Evolutionary conservation across 53 echinoderm and acorn worm species (phyloP), one percentile per base, ranked within the genome.

Genomic region (Apostichopus leukothele): DNA sequence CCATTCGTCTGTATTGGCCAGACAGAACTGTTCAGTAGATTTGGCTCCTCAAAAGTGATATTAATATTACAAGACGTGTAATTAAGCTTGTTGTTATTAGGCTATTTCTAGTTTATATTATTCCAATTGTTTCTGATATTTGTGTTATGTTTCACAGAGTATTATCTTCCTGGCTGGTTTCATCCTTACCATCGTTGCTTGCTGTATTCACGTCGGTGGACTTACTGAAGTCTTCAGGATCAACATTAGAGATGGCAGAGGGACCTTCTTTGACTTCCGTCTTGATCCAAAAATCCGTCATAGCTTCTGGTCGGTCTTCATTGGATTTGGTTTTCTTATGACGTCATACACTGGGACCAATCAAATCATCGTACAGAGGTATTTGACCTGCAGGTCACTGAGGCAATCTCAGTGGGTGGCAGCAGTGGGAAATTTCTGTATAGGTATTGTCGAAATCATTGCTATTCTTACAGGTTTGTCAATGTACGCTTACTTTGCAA

Each of bases 341-440:
- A 75, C 59, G 75, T 87, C 88, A 53, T 87, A 87, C 54, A 27
- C 55, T 1, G 88, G 88, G 8, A 87, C 88, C 53, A 87, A 87
- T 54, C 88, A 87, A 53, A 87, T 87, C 52, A 87, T 87, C 55
- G 88, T 87, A 22, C 88, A 87, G 74, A 16, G 88, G 55, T 87
- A 87, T 25, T 12, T 87, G 75, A 87, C 88, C 12, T 87, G 88
- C 51, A 22, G 75, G 75, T 55, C 74, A 14, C 53, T 87, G 88
- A 74, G 53, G 57, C 55, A 87, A n/a, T 87, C 88, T 21, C 74
- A 75, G 13, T 16, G 74, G 23, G 88, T 74, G 25, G 88, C 88
- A 53, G 74, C 50, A 50, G 52, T 87, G 73, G 88, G 88, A 1
- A 87, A 53, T 59, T 22, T 75, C 5, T 87, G 74, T 5, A 52